Conservation (phyloP, 1,140 invertebrate species). For the Tetranychus urticae region DNA sequence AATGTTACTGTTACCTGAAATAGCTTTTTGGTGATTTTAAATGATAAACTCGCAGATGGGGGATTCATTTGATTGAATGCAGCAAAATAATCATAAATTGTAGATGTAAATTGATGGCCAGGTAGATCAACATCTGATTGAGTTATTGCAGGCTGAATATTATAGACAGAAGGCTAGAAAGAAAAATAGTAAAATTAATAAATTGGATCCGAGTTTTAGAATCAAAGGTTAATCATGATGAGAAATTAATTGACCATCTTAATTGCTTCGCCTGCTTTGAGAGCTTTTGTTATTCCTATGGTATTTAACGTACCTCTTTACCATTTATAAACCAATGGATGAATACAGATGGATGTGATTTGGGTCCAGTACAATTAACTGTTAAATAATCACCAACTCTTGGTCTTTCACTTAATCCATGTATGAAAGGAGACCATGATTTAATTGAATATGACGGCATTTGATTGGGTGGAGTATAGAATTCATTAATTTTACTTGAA, state of each 20-base stretch:
- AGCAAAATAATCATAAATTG: slow-evolving; percentile 2
- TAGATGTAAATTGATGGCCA: neutral
- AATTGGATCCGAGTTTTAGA: neutral
- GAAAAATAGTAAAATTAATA: neutral
- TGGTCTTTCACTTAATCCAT: neutral
- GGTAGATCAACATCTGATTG: neutral
- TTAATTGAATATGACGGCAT: no score
- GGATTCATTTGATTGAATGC: neutral
- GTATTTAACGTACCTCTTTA: slow-evolving; percentile 10
- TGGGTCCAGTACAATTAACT: slow-evolving; percentile 35
- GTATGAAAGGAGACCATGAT: neutral
- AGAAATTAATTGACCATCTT: neutral
- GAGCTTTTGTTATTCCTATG: no score
- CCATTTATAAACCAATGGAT: slow-evolving; percentile 15
- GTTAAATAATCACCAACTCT: slow-evolving; percentile 48
- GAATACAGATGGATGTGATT: slow-evolving; percentile 3
- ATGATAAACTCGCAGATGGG: neutral
- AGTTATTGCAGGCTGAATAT: neutral
- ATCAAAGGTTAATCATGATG: no score
- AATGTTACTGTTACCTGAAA: neutral
- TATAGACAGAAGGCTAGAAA: neutral
- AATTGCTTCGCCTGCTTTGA: no score
- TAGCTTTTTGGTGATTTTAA: slow-evolving; percentile 1
- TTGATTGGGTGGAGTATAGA: no score
- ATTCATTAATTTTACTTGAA: neutral